A percentile compares a stretch with the other conserved stretches of the same genome.
Conservation (phyloP, 2,113 vertebrate genomes). For the Pangasianodon hypophthalmus region DNA sequence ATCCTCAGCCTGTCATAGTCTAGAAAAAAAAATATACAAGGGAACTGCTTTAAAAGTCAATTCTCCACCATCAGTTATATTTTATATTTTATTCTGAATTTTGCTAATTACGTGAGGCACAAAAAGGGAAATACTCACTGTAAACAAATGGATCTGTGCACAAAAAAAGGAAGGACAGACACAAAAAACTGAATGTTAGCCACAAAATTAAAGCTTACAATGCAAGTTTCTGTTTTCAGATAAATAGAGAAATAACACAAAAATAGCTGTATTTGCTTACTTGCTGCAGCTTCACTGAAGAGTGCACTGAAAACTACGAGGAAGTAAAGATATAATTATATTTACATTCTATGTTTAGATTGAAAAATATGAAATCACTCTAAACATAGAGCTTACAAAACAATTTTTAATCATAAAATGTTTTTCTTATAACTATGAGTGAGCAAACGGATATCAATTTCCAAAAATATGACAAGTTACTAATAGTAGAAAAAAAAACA, state of each 20-base stretch:
- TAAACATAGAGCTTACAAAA: neutral
- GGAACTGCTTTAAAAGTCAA: neutral
- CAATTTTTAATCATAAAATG: neutral
- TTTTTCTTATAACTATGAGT: neutral
- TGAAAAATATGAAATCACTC: neutral
- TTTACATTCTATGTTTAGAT: neutral
- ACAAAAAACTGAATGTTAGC: neutral
- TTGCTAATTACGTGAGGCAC: neutral
- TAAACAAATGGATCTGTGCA: slow-evolving; percentile 74
- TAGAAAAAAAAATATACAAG: slow-evolving; percentile 38
- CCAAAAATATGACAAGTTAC: neutral
- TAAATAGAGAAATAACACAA: neutral
- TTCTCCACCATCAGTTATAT: neutral
- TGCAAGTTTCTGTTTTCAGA: neutral
- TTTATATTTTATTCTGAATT: too few species aligned
- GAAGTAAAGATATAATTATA: slow-evolving; percentile 23
- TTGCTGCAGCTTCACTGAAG: slow-evolving; percentile 74
- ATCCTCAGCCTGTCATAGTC: slow-evolving; percentile 76
- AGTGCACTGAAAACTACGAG: slow-evolving; percentile 66
- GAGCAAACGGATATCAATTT: neutral
- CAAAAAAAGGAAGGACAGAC: slow-evolving; percentile 3
- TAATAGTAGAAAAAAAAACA: neutral
- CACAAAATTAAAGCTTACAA: neutral
- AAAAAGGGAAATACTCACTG: slow-evolving; percentile 68
- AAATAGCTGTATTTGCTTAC: slow-evolving; percentile 59